These are phyloP conservation scores for Meteorus sp. DNA, from an alignment of 1,140 invertebrate species.

Conservation along the genomic window DNA sequence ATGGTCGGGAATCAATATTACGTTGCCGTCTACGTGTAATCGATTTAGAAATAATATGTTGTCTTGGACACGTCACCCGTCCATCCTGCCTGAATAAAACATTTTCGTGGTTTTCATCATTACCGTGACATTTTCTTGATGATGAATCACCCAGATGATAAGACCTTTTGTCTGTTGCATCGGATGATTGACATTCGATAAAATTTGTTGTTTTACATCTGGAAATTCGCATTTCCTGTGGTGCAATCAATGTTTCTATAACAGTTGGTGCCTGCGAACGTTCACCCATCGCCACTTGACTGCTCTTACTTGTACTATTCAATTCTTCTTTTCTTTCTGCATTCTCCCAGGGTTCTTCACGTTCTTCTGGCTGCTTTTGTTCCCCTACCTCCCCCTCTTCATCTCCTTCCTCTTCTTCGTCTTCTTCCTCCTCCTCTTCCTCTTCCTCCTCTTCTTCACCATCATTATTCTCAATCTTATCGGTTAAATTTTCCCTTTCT, in stretches of 20 bases:
- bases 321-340: no score
- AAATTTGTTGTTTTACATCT: background rate
- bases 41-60: slow-evolving; percentile 25
- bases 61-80: slow-evolving; percentile 23
- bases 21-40: slow-evolving; percentile 31
- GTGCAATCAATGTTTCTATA: background rate
- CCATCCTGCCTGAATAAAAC: slow-evolving; percentile 35
- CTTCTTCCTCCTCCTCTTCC: slow-evolving; percentile 23
- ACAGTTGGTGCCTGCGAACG: background rate
- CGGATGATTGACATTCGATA: background rate
- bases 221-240: background rate
- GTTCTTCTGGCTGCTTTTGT: no score
- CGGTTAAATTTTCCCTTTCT: slow-evolving; percentile 22
- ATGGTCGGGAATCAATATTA: slow-evolving; percentile 9
- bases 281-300: no score
- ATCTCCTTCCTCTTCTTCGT: slow-evolving; percentile 28
- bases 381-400: background rate
- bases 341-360: no score
- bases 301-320: no score
- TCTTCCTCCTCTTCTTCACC: slow-evolving; percentile 24
- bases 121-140: slow-evolving; percentile 16
- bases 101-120: slow-evolving; percentile 43
- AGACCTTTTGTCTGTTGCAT: background rate
- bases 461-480: slow-evolving; percentile 13
- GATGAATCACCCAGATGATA: background rate